phyloP scores from a whole-genome alignment of 1,140 invertebrate genomes.

The Drosophila azteca region DNA sequence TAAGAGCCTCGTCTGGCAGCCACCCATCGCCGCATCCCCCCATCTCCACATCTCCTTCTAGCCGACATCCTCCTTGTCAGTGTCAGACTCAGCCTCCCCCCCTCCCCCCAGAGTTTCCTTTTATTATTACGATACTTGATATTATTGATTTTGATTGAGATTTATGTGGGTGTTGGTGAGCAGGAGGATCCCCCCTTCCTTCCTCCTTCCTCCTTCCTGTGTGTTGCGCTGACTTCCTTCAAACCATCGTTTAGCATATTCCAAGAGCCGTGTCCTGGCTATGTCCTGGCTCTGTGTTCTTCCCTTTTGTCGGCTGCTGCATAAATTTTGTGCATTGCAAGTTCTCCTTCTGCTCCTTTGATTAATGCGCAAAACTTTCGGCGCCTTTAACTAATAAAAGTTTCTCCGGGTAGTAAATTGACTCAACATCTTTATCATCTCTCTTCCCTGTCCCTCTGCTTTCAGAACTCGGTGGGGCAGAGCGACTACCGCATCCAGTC shows the following conservation, averaged over 20 bases:
- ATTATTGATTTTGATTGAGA: conserved; percentile 82
- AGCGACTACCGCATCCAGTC: conserved; percentile 82
- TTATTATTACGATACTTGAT: conserved; percentile 80
- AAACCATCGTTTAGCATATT: conserved; percentile 62
- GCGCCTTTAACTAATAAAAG: conserved; percentile 67
- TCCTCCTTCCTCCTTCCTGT: not conserved
- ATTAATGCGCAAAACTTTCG: conserved; percentile 69
- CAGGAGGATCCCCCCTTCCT: no score
- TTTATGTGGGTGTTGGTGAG: conserved; percentile 62
- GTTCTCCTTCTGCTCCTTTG: conserved; percentile 25
- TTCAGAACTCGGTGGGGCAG: conserved; percentile 85
- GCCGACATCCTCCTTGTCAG: conserved; percentile 18
- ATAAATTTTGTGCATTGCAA: conserved; percentile 58
- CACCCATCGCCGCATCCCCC: no score
- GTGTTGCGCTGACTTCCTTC: not conserved
- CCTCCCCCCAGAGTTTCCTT: conserved; percentile 49
- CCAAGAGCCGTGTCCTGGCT: conserved; percentile 5
- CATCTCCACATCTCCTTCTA: no score
- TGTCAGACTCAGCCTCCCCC: conserved; percentile 5
- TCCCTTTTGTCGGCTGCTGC: conserved; percentile 26
- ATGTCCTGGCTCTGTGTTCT: not conserved
- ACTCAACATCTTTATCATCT: conserved; percentile 42
- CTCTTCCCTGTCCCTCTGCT: conserved; percentile 37
- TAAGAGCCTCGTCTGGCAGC: conserved; percentile 25
- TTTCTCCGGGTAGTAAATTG: conserved; percentile 56